Conservation (phyloP, 2,888 invertebrate species). For the Sarcophaga caerulescens region DNA sequence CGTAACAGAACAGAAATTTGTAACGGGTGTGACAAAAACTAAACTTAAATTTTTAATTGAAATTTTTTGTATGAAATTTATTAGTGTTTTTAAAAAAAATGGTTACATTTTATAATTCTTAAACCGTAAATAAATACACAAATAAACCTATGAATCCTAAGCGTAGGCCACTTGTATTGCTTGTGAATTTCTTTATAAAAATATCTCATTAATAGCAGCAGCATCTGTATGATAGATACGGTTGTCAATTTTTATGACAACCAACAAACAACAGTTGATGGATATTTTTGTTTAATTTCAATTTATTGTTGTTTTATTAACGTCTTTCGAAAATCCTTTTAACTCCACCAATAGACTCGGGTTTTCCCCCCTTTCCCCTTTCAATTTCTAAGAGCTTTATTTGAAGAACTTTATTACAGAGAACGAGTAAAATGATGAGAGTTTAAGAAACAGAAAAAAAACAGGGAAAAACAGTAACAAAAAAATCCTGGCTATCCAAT, state of each 20-base stretch:
- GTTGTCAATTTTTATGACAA: conserved; percentile 34
- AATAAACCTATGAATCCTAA: no score
- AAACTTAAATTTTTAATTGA: no score
- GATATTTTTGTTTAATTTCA: neutral
- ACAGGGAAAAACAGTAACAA: conserved; percentile 29
- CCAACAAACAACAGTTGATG: conserved; percentile 5
- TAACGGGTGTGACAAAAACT: no score
- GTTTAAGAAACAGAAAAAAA: conserved; percentile 26
- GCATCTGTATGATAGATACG: neutral
- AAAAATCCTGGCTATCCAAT: conserved; percentile 53
- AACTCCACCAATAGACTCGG: neutral
- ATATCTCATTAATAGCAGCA: conserved; percentile 16
- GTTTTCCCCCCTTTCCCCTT: neutral
- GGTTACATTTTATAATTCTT: no score
- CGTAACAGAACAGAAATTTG: no score
- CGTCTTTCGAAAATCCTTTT: neutral
- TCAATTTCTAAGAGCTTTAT: neutral
- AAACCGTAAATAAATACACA: no score
- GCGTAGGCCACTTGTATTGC: no score
- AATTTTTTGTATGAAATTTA: no score
- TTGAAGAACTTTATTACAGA: neutral
- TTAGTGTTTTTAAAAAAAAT: no score
- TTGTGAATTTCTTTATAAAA: no score
- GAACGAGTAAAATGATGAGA: neutral
- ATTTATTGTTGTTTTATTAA: conserved; percentile 10